Base-by-base conservation (phyloP, 2,888 invertebrate genomes). In the Synergus itoensis region DNA sequence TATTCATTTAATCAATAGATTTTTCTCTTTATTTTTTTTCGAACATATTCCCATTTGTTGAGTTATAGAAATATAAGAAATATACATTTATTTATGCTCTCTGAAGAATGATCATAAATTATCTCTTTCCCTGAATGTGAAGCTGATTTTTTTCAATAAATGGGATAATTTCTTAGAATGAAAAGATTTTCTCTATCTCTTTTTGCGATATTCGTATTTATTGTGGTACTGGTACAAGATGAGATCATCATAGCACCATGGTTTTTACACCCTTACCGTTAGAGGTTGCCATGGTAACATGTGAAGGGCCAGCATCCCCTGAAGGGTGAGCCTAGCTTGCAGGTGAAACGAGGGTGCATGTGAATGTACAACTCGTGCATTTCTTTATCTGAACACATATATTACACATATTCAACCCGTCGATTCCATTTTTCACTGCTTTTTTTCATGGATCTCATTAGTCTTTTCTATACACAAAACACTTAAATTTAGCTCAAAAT, bases 221-320 rank as follows among this genome's bases (percentile, higher is more conserved):
- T 21, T 60, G 28, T 21, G 21, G 21, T 60, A 53, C 53, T 53
- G n/a, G 53, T 53, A 60, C 21, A 60, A 60, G 60, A 60, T 21
- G 18, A 21, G 60, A 60, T 18, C 21, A 21, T 60, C 12, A 60
- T 60, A 87, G 86, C 83, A 80, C 77, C 82, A 79, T 81, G 83
- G 87, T 85, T 84, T 81, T 86, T 82, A 81, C 86, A 81, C 84
- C 62, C 77, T 60, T 57, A 9, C 69, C 36, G 48, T 73, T 73
- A 73, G 73, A 53, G 60, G 77, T 80, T 77, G 77, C 75, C 69
- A 86, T 86, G 87, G 88, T 82, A 84, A 87, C 83, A 75, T 79
- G 53, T 80, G 80, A 80, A 82, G 85, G 87, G 86, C 76, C 82
- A 75, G 80, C 81, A 80, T 86, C 86, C 85, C 84, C 78, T 73